A percentile compares a stretch with the other conserved stretches of the same genome.
These are phyloP conservation scores for Cavia porcellus DNA, from an alignment of 2,113 vertebrate genomes.

Conservation along the genomic window DNA sequence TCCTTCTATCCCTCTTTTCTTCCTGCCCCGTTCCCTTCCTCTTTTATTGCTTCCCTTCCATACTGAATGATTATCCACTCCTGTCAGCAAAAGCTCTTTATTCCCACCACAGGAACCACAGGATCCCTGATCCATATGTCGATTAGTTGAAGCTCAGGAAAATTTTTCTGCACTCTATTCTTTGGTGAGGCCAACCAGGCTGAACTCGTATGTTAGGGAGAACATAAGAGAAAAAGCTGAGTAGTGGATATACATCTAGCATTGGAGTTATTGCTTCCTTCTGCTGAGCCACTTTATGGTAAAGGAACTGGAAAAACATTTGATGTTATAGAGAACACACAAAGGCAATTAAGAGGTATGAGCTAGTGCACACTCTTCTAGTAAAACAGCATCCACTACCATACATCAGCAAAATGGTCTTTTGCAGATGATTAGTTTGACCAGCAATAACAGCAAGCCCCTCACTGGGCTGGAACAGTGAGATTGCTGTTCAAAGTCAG, in stretches of 20 bases:
- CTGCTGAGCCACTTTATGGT: background rate
- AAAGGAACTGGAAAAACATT: background rate
- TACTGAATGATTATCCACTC: background rate
- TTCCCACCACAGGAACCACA: background rate
- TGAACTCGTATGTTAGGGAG: background rate
- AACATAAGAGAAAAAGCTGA: background rate
- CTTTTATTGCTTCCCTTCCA: background rate
- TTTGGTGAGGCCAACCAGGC: background rate
- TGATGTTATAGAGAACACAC: background rate
- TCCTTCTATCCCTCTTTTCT: background rate
- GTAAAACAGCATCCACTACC: background rate
- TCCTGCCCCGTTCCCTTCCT: no score
- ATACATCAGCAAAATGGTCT: background rate
- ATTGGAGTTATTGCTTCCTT: background rate
- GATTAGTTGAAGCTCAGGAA: background rate
- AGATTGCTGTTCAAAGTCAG: background rate
- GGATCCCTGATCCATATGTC: no score
- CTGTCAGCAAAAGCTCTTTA: background rate
- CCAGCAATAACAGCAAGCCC: background rate
- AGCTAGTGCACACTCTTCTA: background rate
- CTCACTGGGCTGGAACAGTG: background rate
- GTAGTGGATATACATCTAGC: background rate
- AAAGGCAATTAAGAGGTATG: background rate
- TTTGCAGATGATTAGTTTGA: background rate
- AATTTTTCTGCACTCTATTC: background rate